Percentiles rank a stretch among this genome's conserved stretches.
These are phyloP conservation scores for Apeira syringaria DNA, from an alignment of 2,888 invertebrate genomes.

Conservation along the genomic window DNA sequence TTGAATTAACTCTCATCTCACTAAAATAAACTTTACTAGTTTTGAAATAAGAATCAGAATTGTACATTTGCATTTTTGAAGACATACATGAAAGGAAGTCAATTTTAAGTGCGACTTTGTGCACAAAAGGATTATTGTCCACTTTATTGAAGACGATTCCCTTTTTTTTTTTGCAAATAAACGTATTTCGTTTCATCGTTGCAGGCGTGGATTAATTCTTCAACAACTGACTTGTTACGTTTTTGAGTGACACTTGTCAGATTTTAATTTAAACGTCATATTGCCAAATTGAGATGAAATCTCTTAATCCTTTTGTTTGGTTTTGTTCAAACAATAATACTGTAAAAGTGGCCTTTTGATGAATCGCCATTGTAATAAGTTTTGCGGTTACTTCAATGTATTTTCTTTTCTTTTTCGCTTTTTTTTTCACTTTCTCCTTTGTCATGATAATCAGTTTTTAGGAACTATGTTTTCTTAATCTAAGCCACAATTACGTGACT, in stretches of 20 bases:
- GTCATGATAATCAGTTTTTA: no score
- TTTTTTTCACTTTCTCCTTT: no score
- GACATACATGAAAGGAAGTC: constrained; percentile 60
- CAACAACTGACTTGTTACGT: constrained; percentile 62
- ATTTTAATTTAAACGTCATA: constrained; percentile 55
- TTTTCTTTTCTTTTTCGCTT: no score
- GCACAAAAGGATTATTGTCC: constrained; percentile 73
- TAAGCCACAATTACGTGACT: no score
- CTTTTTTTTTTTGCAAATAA: constrained; percentile 51
- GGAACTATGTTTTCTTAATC: no score
- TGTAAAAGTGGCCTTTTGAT: constrained; percentile 53
- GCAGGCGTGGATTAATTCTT: constrained; percentile 58
- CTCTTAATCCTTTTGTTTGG: constrained; percentile 56
- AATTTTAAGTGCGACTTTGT: constrained; percentile 73
- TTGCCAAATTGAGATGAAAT: constrained; percentile 52
- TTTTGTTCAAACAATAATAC: constrained; percentile 53
- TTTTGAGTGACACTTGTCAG: constrained; percentile 67
- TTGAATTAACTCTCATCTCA: constrained; percentile 48
- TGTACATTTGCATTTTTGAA: constrained; percentile 5
- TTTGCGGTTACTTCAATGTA: no score
- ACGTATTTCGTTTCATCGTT: constrained; percentile 53
- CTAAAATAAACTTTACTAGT: constrained; percentile 38
- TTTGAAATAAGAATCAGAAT: constrained; percentile 39
- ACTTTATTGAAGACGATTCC: constrained; percentile 51
- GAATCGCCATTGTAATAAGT: constrained; percentile 39